Conservation (phyloP, 2,888 invertebrate species). For the Amorpha juglandis region DNA sequence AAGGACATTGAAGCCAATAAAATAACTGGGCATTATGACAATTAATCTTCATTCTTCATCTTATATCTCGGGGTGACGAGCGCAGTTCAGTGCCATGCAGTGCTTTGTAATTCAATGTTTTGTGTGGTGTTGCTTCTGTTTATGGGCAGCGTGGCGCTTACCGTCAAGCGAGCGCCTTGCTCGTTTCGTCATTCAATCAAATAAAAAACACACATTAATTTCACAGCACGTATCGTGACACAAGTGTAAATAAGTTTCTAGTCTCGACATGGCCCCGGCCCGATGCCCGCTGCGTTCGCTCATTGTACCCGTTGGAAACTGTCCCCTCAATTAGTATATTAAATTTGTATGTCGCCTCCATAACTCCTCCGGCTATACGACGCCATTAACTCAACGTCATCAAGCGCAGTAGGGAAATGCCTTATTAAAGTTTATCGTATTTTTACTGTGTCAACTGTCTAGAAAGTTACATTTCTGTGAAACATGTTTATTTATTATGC, state of each 20-base stretch:
- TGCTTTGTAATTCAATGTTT: too few species aligned
- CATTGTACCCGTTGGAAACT: slow-evolving; percentile 32
- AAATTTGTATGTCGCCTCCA: slow-evolving; percentile 35
- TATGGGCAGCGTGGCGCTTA: too few species aligned
- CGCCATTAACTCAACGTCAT: slow-evolving; percentile 29
- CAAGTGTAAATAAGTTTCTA: neutral
- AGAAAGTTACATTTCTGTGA: neutral
- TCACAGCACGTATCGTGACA: slow-evolving; percentile 26
- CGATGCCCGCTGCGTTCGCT: neutral
- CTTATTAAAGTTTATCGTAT: slow-evolving; percentile 9
- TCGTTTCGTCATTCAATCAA: too few species aligned
- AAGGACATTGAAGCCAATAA: too few species aligned
- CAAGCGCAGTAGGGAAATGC: slow-evolving; percentile 11
- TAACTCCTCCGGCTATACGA: slow-evolving; percentile 36
- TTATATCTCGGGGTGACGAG: too few species aligned
- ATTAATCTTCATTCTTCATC: too few species aligned
- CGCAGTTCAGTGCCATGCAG: too few species aligned
- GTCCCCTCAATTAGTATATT: slow-evolving; percentile 33
- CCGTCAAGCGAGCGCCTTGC: too few species aligned
- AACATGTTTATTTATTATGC: neutral
- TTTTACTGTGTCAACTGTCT: neutral
- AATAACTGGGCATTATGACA: too few species aligned
- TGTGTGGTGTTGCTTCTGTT: too few species aligned
- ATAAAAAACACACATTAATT: slow-evolving; percentile 12
- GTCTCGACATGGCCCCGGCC: neutral